Base-by-base conservation (phyloP, 1,140 invertebrate species). In the Branchinecta lynchi region DNA sequence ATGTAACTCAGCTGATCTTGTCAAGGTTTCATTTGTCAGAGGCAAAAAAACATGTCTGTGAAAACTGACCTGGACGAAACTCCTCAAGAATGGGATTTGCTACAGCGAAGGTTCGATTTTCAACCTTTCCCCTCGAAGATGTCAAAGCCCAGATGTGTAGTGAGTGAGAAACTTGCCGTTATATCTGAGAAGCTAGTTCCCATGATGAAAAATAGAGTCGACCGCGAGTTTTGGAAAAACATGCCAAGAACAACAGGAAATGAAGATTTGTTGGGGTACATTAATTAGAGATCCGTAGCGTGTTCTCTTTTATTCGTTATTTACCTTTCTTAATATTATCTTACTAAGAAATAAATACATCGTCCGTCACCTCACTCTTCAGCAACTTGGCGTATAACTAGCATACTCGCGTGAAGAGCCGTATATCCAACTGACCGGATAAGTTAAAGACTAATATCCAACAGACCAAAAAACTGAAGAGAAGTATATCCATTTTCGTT, bases 331-430 rank as follows among this genome's bases (percentile, higher is more conserved):
- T n/a, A n/a, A n/a, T n/a, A n/a, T n/a, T n/a, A n/a, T n/a, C n/a
- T n/a, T n/a, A n/a, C n/a, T n/a, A n/a, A n/a, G 46, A 51, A 51
- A 51, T 51, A 51, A 51, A 51, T 51, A 51, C 46, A 51, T 51
- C n/a, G 46, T 51, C 46, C 46, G 46, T 51, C 46, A 51, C 46
- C n/a, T 51, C 9, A n/a, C n/a, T 51, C 46, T 51, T 51, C 46
- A 51, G 46, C 46, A 51, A 9, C 9, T 9, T 51, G 46, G 46
- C n/a, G 46, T 51, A 51, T 51, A 51, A 9, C 46, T 9, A 51
- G 2, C 51, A 60, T 60, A 20, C 51, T 60, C 51, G 51, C 51
- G 51, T 60, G 51, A 60, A 60, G 12, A 60, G 51, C 12, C 51
- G 51, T 60, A 60, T 60, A 60, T 60, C 51, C 51, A 60, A 60